Evolutionary conservation across 2,888 invertebrate species (phyloP), one percentile per base, ranked within the genome.

Genomic region (Drosophila infuscata): DNA sequence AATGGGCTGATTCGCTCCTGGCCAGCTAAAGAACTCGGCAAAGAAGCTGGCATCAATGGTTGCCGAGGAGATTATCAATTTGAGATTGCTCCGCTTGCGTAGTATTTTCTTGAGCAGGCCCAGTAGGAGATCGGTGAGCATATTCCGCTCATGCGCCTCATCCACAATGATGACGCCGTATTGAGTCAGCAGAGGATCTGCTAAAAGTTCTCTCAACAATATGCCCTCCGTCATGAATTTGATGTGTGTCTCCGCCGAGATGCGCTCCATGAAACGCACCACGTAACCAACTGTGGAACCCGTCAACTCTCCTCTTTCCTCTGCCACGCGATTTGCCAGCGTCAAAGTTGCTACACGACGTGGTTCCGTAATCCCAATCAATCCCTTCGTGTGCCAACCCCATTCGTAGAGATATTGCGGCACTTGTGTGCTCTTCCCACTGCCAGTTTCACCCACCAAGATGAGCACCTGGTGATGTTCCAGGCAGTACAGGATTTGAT

Each of bases 181-280:
- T 82, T 96, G 96, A 83, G 96, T 96, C 3, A 99, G 94, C 11
- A 99, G 94, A 0, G 99, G 99, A 91, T 99, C 99, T 0, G 95
- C 95, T 94, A 99, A 97, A 95, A 99, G 97, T 94, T 99, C 99
- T 29, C 98, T 94, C 3, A 99, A 94, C 33, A 99, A 92, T 69
- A 99, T 97, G 0, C 99, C 99, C 94, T 99, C 99, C 0, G 99
- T 99, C 96, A 99, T 96, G 89, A 96, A 99, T 94, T 97, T 96
- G 60, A 97, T 96, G 60, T 95, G 95, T 7, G 97, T 97, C 1
- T 94, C 94, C 0, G 93, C 93, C 0, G 94, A 94, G 36, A 95
- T 94, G 67, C 94, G 94, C 41, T 96, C 95, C 76, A 96, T 96
- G 92, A 97, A 97, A 46, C 96, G 95, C 60, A 99, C 98, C 0